phyloP scores from a whole-genome alignment of 2,113 vertebrate genomes.

The Trochalopteron elliotii region DNA sequence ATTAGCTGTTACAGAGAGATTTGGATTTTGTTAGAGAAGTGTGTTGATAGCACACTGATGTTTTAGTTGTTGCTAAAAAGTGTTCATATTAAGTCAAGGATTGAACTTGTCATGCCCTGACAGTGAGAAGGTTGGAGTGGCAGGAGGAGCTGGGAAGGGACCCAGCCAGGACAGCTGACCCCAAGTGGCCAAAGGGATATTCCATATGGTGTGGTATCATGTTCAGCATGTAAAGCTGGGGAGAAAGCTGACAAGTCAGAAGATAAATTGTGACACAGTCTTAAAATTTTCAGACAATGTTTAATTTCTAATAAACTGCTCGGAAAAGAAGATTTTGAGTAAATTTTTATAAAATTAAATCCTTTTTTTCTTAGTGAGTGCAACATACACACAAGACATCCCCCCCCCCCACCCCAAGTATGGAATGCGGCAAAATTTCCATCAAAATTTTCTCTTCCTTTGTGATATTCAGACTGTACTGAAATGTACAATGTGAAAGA shows the following conservation, averaged over 20 bases:
- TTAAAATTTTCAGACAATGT: neutral
- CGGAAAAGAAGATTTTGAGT: neutral
- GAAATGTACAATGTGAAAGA: neutral
- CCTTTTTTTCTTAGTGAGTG: neutral
- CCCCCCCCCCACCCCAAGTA: rapidly evolving
- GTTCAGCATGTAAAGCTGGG: neutral
- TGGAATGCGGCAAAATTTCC: neutral
- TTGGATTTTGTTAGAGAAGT: neutral
- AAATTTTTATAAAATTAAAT: neutral
- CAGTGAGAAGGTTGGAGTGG: neutral
- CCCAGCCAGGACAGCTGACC: rapidly evolving
- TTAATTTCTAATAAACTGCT: neutral
- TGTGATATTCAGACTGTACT: neutral
- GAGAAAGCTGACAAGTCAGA: neutral
- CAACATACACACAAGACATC: neutral
- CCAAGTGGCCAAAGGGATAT: no score
- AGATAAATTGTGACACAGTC: rapidly evolving
- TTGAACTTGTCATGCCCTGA: neutral
- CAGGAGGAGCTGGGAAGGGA: neutral
- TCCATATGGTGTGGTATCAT: neutral
- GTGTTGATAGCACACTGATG: neutral
- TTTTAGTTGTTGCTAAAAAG: neutral
- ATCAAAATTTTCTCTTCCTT: neutral
- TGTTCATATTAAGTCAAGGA: neutral
- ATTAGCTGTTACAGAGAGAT: neutral